Conservation (phyloP, 2,888 invertebrate species). For the Chesias legatella region DNA sequence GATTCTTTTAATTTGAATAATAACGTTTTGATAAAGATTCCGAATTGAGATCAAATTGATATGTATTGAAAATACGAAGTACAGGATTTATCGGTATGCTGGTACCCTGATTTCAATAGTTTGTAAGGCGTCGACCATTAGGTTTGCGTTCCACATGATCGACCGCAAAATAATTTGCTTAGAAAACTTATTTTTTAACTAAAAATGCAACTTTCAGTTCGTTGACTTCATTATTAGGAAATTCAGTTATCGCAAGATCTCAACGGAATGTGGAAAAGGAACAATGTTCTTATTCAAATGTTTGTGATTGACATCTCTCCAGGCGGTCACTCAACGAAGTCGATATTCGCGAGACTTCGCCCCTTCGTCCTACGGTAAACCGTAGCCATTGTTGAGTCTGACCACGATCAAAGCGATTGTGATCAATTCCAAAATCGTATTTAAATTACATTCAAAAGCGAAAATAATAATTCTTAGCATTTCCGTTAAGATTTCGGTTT, state of each 20-base stretch:
- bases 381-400: conserved; percentile 58
- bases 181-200: conserved; percentile 47
- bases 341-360: conserved; percentile 40
- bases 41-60: conserved; percentile 7
- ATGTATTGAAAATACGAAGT: conserved; percentile 14
- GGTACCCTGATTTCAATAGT: conserved; percentile 38
- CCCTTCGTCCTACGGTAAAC: conserved; percentile 44
- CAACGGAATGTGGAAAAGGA: conserved; percentile 62
- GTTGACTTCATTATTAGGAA: conserved; percentile 61
- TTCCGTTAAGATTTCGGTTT: conserved; percentile 53
- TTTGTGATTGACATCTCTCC: conserved; percentile 75
- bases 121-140: conserved; percentile 54
- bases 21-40: conserved; percentile 3
- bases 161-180: conserved; percentile 44
- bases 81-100: conserved; percentile 9
- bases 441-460: conserved; percentile 56
- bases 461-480: conserved; percentile 40
- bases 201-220: conserved; percentile 63
- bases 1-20: no score
- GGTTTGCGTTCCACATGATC: conserved; percentile 56
- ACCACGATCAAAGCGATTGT: conserved; percentile 67
- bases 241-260: conserved; percentile 69
- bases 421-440: conserved; percentile 62
- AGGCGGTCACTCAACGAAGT: conserved; percentile 57
- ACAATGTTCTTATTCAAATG: conserved; percentile 74